A percentile compares a stretch with the other conserved stretches of the same genome.
phyloP scores from a whole-genome alignment of 92 coral and sea anemone species.

The Blastomussa wellsi region DNA sequence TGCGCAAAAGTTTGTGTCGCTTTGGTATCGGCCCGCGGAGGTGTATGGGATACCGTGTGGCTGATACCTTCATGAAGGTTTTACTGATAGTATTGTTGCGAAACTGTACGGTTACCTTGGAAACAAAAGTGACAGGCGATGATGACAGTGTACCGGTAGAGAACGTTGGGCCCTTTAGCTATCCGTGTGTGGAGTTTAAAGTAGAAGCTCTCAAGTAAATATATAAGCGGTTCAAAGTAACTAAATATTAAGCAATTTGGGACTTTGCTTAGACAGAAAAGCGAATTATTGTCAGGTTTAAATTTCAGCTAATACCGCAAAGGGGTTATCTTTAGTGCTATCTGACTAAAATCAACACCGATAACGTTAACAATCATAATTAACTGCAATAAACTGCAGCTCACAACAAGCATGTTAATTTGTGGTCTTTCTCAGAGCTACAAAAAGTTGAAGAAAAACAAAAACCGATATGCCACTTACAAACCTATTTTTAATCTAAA shows the following conservation, averaged over 20 bases:
- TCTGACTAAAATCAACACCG: too few relatives aligned
- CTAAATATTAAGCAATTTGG: background rate
- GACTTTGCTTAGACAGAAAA: background rate
- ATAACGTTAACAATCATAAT: too few relatives aligned
- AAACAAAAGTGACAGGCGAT: conserved; percentile 60
- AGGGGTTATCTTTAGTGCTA: too few relatives aligned
- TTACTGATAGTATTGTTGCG: conserved; percentile 38
- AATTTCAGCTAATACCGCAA: too few relatives aligned
- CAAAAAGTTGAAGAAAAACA: too few relatives aligned
- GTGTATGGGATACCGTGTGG: conserved; percentile 76
- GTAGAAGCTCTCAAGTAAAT: conserved; percentile 26
- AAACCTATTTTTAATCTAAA: too few relatives aligned
- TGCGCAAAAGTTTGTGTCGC: conserved; percentile 74
- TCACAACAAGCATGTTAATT: too few relatives aligned
- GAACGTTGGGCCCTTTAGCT: conserved; percentile 63
- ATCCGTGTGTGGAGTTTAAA: conserved; percentile 59
- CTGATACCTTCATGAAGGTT: conserved; percentile 70
- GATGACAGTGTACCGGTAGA: conserved; percentile 59
- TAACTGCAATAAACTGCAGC: too few relatives aligned
- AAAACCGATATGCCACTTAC: too few relatives aligned
- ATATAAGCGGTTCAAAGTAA: background rate
- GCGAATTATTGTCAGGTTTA: background rate
- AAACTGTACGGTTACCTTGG: conserved; percentile 46
- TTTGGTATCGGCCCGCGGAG: conserved; percentile 72
- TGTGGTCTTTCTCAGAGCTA: too few relatives aligned